Percentiles rank a stretch among this genome's conserved stretches.
Conservation (phyloP, 2,113 vertebrate genomes). For the Mastomys coucha region DNA sequence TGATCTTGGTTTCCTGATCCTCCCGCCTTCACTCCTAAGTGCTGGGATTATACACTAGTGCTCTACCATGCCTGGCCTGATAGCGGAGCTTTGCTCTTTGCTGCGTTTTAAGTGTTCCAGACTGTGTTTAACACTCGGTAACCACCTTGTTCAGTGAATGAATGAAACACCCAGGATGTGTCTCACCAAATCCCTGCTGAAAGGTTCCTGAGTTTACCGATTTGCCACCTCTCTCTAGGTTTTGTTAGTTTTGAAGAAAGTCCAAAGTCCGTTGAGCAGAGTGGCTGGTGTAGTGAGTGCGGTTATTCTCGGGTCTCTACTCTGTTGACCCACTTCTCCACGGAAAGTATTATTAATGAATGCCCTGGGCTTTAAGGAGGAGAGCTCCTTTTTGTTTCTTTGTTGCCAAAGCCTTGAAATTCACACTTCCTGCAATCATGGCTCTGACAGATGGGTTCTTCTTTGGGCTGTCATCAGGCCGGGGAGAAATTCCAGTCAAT, state of each 20-base stretch:
- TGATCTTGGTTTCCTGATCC: background rate
- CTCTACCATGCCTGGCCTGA: too few species aligned
- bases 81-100: background rate
- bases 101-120: background rate
- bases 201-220: conserved; percentile 85
- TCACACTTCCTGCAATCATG: conserved; percentile 21
- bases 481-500: conserved; percentile 41
- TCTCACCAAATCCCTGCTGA: background rate
- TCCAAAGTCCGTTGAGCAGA: conserved; percentile 36
- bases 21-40: background rate
- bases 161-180: background rate
- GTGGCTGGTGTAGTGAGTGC: background rate
- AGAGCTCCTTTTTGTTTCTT: conserved; percentile 39
- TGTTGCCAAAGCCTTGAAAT: conserved; percentile 42
- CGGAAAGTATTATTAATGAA: conserved; percentile 52
- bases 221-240: conserved; percentile 67
- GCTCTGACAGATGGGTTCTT: conserved; percentile 61
- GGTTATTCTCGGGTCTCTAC: background rate
- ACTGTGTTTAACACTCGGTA: background rate
- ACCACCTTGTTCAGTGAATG: background rate
- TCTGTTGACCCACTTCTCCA: conserved; percentile 41
- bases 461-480: conserved; percentile 2
- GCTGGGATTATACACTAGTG: background rate
- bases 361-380: background rate
- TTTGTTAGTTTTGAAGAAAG: background rate